Evolutionary conservation across 2,113 vertebrate genomes (phyloP).

Genomic region (Shinisaurus crocodilurus): DNA sequence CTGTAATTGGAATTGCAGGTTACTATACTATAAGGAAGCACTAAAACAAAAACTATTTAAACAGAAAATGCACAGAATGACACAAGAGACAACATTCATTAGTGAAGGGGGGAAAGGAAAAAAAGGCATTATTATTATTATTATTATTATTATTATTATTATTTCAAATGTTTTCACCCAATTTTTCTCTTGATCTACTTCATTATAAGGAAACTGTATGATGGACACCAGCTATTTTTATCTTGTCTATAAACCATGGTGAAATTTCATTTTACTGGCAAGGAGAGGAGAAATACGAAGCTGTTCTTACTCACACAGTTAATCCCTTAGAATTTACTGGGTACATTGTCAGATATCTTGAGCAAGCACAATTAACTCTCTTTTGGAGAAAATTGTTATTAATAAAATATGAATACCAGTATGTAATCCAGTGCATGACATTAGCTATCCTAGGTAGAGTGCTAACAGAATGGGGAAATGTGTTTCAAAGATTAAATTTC

Average conservation of each 20-base stretch:
- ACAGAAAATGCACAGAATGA: constrained; percentile 58
- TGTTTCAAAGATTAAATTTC: neutral
- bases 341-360: neutral
- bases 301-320: constrained; percentile 14
- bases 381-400: neutral
- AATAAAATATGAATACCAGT: neutral
- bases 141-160: constrained; percentile 56
- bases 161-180: constrained; percentile 56
- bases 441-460: neutral
- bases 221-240: constrained; percentile 53
- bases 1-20: neutral
- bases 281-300: constrained; percentile 16
- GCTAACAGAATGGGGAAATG: neutral
- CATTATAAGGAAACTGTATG: constrained; percentile 52
- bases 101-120: constrained; percentile 53
- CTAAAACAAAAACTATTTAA: constrained; percentile 37
- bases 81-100: constrained; percentile 55
- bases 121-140: constrained; percentile 38
- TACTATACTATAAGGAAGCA: neutral
- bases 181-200: constrained; percentile 45
- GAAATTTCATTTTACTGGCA: constrained; percentile 46
- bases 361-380: neutral
- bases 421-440: neutral
- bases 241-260: constrained; percentile 37
- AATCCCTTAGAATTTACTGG: neutral